A percentile compares a stretch with the other conserved stretches of the same genome.
phyloP scores from a whole-genome alignment of 2,888 invertebrate genomes.

The Sinohyriopsis cumingii region DNA sequence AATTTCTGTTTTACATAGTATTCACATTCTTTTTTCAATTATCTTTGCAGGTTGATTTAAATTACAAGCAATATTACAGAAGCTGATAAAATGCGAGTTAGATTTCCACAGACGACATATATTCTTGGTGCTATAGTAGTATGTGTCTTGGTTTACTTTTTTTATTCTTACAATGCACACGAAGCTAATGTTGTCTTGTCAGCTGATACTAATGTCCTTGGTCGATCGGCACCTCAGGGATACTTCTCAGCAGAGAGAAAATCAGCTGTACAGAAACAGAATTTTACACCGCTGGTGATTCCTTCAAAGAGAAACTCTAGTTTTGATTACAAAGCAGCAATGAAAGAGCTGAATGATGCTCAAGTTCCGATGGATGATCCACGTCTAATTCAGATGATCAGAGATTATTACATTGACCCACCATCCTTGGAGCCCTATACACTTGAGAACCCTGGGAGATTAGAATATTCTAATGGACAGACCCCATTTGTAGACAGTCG shows the following conservation, averaged over 20 bases:
- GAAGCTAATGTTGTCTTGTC: no score
- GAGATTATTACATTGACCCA: slow-evolving; percentile 38
- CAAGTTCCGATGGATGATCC: slow-evolving; percentile 32
- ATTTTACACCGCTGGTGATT: slow-evolving; percentile 24
- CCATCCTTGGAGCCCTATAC: slow-evolving; percentile 37
- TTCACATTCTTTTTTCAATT: no score
- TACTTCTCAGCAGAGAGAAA: slow-evolving; percentile 16
- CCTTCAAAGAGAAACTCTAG: slow-evolving; percentile 16
- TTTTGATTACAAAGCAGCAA: slow-evolving; percentile 27
- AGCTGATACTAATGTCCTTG: no score
- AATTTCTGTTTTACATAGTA: no score
- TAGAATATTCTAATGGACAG: slow-evolving; percentile 46
- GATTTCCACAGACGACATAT: no score
- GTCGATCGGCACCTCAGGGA: background rate
- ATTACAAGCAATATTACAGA: no score
- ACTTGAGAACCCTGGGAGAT: slow-evolving; percentile 26
- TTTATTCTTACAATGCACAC: no score
- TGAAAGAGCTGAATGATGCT: slow-evolving; percentile 33
- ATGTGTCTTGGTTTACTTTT: no score
- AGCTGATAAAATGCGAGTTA: no score
- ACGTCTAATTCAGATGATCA: slow-evolving; percentile 31
- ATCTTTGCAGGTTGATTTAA: no score
- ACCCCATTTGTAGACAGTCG: slow-evolving; percentile 45
- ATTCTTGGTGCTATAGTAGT: no score
- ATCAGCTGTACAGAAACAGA: slow-evolving; percentile 18